These are phyloP conservation scores for Eudemis profundana DNA, from an alignment of 2,888 invertebrate species.

Conservation along the genomic window DNA sequence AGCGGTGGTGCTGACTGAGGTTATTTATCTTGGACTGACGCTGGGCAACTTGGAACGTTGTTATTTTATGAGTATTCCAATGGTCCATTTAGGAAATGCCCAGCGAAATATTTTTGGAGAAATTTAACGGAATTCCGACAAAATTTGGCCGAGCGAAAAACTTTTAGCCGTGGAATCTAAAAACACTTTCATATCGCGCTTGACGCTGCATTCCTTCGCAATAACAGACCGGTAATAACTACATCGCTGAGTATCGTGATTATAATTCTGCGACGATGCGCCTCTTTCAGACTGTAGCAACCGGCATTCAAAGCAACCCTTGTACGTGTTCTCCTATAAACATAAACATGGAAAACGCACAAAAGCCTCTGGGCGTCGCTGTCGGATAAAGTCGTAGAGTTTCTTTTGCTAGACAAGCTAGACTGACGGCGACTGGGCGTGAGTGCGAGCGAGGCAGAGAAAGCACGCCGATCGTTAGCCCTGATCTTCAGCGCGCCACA, in stretches of 20 bases:
- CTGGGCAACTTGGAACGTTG: conserved; percentile 31
- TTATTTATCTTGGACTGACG: conserved; percentile 34
- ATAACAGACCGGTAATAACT: conserved; percentile 68
- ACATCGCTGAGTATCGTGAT: conserved; percentile 54
- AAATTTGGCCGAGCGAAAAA: neutral
- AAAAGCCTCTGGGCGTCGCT: conserved; percentile 82
- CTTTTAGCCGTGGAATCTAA: conserved; percentile 1
- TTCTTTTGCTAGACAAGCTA: conserved; percentile 77
- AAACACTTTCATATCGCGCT: conserved; percentile 26
- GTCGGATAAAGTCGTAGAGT: conserved; percentile 84
- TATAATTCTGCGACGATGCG: conserved; percentile 43
- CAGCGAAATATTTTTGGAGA: conserved; percentile 24
- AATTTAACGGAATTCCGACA: conserved; percentile 18
- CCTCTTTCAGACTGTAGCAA: conserved; percentile 57
- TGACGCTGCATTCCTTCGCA: conserved; percentile 50
- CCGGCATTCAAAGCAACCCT: conserved; percentile 80
- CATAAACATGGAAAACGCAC: conserved; percentile 85
- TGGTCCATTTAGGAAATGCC: conserved; percentile 34
- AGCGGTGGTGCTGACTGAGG: conserved; percentile 31
- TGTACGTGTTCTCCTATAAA: conserved; percentile 83
- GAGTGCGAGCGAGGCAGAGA: conserved; percentile 70
- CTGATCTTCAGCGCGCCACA: conserved; percentile 86
- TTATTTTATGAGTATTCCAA: conserved; percentile 36
- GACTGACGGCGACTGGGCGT: conserved; percentile 51
- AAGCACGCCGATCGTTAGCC: conserved; percentile 83